phyloP scores from a whole-genome alignment of 2,888 invertebrate genomes.

The Automeris io region DNA sequence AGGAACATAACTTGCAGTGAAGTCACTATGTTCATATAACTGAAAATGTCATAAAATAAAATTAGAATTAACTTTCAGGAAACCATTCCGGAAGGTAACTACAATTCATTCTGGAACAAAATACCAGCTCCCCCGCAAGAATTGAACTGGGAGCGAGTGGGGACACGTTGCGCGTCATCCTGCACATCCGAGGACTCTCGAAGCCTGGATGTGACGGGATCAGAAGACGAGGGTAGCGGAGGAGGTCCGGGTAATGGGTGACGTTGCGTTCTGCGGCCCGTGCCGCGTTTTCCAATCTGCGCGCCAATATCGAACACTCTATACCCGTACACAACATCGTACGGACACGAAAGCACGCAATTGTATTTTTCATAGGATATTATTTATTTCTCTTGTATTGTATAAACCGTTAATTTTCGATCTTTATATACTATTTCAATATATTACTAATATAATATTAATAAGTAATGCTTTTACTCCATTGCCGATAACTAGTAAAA shows the following conservation, averaged over 20 bases:
- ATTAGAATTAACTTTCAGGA: constrained; percentile 34
- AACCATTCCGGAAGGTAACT: constrained; percentile 53
- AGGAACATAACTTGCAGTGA: no score
- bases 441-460: no score
- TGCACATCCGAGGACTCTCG: constrained; percentile 69
- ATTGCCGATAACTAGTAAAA: no score
- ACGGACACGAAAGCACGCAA: constrained; percentile 45
- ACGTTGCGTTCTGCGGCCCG: constrained; percentile 71
- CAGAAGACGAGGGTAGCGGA: constrained; percentile 66
- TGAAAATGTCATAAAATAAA: not conserved
- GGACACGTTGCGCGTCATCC: constrained; percentile 50
- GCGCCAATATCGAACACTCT: constrained; percentile 36
- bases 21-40: no score
- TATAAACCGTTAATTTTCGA: no score
- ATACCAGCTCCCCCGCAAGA: constrained; percentile 55
- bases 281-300: constrained; percentile 67
- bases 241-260: constrained; percentile 51
- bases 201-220: constrained; percentile 71
- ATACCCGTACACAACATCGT: constrained; percentile 44
- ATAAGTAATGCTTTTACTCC: no score
- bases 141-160: constrained; percentile 51
- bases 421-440: no score
- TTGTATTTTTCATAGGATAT: constrained; percentile 52
- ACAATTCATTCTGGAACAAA: constrained; percentile 69
- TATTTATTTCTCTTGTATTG: no score